A percentile compares a stretch with the other conserved stretches of the same genome.
These are phyloP conservation scores for Chrysemys picta DNA, from an alignment of 2,113 vertebrate genomes.

Conservation along the genomic window DNA sequence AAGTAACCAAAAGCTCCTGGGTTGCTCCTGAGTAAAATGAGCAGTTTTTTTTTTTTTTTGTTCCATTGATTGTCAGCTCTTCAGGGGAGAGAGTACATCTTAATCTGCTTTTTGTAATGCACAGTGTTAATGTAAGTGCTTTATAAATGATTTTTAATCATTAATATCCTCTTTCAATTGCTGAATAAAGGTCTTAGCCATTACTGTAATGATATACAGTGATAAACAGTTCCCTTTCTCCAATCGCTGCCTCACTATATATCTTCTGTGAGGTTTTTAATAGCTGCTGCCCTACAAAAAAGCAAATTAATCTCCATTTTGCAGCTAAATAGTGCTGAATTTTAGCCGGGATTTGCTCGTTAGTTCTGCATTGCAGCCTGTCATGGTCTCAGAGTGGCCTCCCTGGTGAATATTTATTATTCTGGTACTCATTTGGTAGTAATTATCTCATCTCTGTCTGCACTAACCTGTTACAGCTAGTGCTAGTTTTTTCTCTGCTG, in stretches of 20 bases:
- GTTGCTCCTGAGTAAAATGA: not conserved
- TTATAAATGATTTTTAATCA: not conserved
- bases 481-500: conserved; percentile 43
- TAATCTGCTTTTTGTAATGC: not conserved
- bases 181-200: not conserved
- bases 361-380: conserved; percentile 39
- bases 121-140: not conserved
- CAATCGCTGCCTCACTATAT: not conserved
- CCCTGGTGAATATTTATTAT: conserved; percentile 48
- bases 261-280: conserved; percentile 32
- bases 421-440: conserved; percentile 51
- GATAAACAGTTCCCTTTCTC: conserved; percentile 40
- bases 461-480: conserved; percentile 31
- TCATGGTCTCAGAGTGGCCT: conserved; percentile 12
- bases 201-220: conserved; percentile 8
- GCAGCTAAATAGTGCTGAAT: conserved; percentile 32
- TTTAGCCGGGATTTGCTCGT: conserved; percentile 27
- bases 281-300: conserved; percentile 26
- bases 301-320: conserved; percentile 65
- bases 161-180: conserved; percentile 24
- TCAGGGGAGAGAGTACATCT: not conserved
- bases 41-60: not conserved
- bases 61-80: not conserved
- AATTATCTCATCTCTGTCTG: conserved; percentile 55
- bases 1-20: not conserved